A percentile compares a stretch with the other conserved stretches of the same genome.
Evolutionary conservation across 2,888 invertebrate genomes (phyloP).

Genomic region (Dexiosoma caninum): DNA sequence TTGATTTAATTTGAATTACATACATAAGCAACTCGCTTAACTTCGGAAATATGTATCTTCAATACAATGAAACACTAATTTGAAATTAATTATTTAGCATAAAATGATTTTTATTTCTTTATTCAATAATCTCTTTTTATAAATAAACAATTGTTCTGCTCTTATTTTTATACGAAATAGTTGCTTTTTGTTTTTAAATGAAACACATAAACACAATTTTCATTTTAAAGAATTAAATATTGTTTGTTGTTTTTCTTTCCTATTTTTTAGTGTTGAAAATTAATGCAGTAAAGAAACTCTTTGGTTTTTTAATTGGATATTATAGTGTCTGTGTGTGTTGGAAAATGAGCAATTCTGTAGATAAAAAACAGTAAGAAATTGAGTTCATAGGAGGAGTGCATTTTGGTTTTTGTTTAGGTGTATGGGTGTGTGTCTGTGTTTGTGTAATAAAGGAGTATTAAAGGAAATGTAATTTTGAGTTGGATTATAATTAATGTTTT

Average conservation of each 20-base stretch:
- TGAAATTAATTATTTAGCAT: constrained; percentile 57
- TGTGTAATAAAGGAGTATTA: neutral
- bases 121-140: constrained; percentile 56
- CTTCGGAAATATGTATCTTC: no score
- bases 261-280: constrained; percentile 13
- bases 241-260: neutral
- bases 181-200: constrained; percentile 19
- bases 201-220: constrained; percentile 12
- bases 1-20: no score
- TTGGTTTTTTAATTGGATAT: neutral
- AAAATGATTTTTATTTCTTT: constrained; percentile 64
- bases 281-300: constrained; percentile 47
- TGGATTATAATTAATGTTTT: neutral
- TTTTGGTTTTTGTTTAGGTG: neutral
- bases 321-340: neutral
- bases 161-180: constrained; percentile 47
- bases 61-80: neutral
- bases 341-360: neutral
- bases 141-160: constrained; percentile 59
- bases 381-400: neutral
- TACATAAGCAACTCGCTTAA: no score
- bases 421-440: neutral
- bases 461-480: neutral
- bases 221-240: constrained; percentile 29
- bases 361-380: neutral